phyloP scores from a whole-genome alignment of 2,888 invertebrate genomes.

The Macaria notata region DNA sequence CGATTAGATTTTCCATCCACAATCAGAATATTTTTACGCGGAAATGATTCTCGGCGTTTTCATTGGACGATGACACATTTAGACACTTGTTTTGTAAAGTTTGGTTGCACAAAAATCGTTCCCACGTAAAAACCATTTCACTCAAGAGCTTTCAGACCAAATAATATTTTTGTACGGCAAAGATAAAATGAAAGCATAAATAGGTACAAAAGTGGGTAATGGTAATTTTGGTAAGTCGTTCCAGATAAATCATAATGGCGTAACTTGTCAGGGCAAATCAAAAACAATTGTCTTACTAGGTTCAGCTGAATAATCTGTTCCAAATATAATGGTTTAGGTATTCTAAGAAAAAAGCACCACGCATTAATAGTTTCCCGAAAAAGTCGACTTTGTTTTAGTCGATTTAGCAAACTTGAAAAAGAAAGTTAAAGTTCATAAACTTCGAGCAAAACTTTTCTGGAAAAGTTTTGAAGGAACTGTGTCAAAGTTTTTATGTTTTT shows the following conservation, averaged over 20 bases:
- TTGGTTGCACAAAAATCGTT: conserved; percentile 81
- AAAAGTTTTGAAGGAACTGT: conserved; percentile 49
- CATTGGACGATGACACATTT: conserved; percentile 74
- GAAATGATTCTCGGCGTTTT: conserved; percentile 82
- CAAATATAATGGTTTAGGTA: background rate
- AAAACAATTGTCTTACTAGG: background rate
- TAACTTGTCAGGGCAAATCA: conserved; percentile 1
- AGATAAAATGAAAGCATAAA: conserved; percentile 38
- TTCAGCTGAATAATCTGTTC: background rate
- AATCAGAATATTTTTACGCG: conserved; percentile 82
- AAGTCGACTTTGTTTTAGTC: conserved; percentile 27
- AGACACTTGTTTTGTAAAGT: conserved; percentile 63
- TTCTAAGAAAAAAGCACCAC: conserved; percentile 37
- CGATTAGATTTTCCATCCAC: conserved; percentile 81
- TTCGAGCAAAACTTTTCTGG: conserved; percentile 47
- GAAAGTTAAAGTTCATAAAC: conserved; percentile 41
- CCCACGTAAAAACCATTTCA: conserved; percentile 83
- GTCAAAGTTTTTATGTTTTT: conserved; percentile 49
- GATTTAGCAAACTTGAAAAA: conserved; percentile 29
- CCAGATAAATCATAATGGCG: conserved; percentile 12
- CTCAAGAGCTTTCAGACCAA: conserved; percentile 82
- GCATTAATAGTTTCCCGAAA: conserved; percentile 36
- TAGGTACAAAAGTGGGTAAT: conserved; percentile 9
- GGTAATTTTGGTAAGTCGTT: conserved; percentile 19
- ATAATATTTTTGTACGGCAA: conserved; percentile 52